Conservation (phyloP, 2,888 invertebrate genomes). For the Oxytorus armatus region DNA sequence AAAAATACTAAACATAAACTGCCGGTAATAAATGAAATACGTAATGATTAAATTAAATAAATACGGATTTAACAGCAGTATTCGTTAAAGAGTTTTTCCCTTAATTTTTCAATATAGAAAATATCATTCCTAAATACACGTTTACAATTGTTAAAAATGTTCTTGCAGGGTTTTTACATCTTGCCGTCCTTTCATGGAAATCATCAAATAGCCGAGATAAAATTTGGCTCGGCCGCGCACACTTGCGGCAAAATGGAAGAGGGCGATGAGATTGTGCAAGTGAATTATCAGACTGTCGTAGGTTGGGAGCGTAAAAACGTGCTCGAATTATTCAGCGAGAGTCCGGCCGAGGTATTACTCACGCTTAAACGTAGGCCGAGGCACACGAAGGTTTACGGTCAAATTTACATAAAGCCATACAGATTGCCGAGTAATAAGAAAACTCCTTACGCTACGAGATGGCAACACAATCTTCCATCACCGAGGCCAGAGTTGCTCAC, state of each 20-base stretch:
- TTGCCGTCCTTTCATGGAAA: slow-evolving; percentile 93
- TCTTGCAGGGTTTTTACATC: slow-evolving; percentile 92
- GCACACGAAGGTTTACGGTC: slow-evolving; percentile 92
- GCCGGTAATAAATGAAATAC: no score
- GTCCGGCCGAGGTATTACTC: slow-evolving; percentile 92
- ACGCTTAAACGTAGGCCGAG: slow-evolving; percentile 93
- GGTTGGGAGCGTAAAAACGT: slow-evolving; percentile 94
- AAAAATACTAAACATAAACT: no score
- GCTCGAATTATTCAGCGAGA: slow-evolving; percentile 90
- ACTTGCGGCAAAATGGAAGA: slow-evolving; percentile 96
- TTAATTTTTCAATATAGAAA: neutral
- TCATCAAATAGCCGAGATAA: slow-evolving; percentile 94
- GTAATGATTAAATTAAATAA: no score
- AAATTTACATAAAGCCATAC: slow-evolving; percentile 90
- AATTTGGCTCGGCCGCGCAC: slow-evolving; percentile 96
- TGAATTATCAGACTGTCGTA: slow-evolving; percentile 90
- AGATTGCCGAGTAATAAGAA: slow-evolving; percentile 90
- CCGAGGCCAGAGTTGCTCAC: slow-evolving; percentile 88
- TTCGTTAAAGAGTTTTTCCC: no score
- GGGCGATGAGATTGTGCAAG: slow-evolving; percentile 97
- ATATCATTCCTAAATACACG: neutral
- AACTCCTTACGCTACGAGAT: slow-evolving; percentile 87
- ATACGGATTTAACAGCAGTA: no score
- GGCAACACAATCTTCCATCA: slow-evolving; percentile 90
- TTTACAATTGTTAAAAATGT: neutral